Evolutionary conservation across 2,888 invertebrate species (phyloP).

Genomic region (Lymantria monacha): DNA sequence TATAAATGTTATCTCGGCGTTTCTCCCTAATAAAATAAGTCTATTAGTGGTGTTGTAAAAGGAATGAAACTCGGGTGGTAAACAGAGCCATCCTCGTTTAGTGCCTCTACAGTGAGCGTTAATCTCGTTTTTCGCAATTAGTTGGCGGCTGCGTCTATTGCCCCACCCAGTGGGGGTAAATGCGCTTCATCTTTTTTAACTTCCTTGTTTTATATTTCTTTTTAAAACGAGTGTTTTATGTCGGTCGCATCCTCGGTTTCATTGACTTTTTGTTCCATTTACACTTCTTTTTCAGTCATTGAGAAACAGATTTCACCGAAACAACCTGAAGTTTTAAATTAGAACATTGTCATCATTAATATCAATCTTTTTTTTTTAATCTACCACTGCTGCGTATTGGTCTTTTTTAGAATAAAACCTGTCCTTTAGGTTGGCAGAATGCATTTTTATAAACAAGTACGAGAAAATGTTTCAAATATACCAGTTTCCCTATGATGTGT

Average conservation of each 20-base stretch:
- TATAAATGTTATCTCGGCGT: slow-evolving; percentile 61
- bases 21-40: slow-evolving; percentile 67
- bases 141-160: slow-evolving; percentile 65
- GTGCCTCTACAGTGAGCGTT: slow-evolving; percentile 68
- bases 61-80: slow-evolving; percentile 61
- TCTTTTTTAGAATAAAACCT: too few species aligned
- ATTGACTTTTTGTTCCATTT: slow-evolving; percentile 40
- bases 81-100: slow-evolving; percentile 66
- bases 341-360: too few species aligned
- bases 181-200: slow-evolving; percentile 52
- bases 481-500: too few species aligned
- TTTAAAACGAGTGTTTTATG: slow-evolving; percentile 51
- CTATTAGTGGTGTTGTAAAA: slow-evolving; percentile 70
- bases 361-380: too few species aligned
- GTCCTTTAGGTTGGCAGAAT: too few species aligned
- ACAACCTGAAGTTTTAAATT: slow-evolving; percentile 2
- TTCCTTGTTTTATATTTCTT: slow-evolving; percentile 52
- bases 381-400: too few species aligned
- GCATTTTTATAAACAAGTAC: too few species aligned
- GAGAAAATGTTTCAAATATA: too few species aligned
- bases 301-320: slow-evolving; percentile 31
- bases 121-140: slow-evolving; percentile 78
- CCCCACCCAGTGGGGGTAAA: slow-evolving; percentile 53
- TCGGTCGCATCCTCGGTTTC: slow-evolving; percentile 41
- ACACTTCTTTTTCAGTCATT: slow-evolving; percentile 30